These are phyloP conservation scores for Aphidius ervi DNA, from an alignment of 1,140 invertebrate species.

Conservation along the genomic window DNA sequence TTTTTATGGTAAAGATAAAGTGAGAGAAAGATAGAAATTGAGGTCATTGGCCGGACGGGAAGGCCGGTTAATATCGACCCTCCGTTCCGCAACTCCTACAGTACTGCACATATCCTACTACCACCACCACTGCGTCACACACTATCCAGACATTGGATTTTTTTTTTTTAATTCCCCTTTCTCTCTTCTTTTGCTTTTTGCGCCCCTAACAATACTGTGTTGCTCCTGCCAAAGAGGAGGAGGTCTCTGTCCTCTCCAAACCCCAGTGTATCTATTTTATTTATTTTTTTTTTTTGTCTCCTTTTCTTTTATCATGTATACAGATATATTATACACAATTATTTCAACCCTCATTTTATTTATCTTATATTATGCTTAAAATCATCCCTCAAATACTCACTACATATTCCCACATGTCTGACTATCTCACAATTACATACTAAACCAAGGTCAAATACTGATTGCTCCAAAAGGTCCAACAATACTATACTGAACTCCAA, in stretches of 20 bases:
- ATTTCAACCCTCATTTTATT: no score
- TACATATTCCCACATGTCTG: not conserved
- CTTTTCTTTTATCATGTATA: not conserved
- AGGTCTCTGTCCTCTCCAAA: no score
- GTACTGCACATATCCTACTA: slow-evolving; percentile 17
- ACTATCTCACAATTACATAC: slow-evolving; percentile 22
- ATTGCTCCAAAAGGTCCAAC: slow-evolving; percentile 27
- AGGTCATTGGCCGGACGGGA: slow-evolving; percentile 41
- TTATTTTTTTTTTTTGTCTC: slow-evolving; percentile 3
- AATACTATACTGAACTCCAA: slow-evolving; percentile 7
- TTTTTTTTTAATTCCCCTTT: slow-evolving; percentile 20
- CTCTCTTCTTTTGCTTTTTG: not conserved
- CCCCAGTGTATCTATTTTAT: slow-evolving; percentile 11
- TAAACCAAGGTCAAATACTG: slow-evolving; percentile 36
- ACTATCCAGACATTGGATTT: slow-evolving; percentile 15
- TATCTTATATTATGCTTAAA: no score
- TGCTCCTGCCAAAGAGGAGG: not conserved
- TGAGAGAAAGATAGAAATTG: no score
- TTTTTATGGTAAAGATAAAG: not conserved
- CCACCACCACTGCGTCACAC: slow-evolving; percentile 28
- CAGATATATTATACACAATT: not conserved
- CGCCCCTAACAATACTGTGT: not conserved
- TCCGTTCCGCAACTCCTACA: slow-evolving; percentile 35
- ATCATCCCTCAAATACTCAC: not conserved
- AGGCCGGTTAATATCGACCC: slow-evolving; percentile 48